Evolutionary conservation across 2,888 invertebrate genomes (phyloP), one percentile per base, ranked within the genome.

Genomic region (Tipula confusa): DNA sequence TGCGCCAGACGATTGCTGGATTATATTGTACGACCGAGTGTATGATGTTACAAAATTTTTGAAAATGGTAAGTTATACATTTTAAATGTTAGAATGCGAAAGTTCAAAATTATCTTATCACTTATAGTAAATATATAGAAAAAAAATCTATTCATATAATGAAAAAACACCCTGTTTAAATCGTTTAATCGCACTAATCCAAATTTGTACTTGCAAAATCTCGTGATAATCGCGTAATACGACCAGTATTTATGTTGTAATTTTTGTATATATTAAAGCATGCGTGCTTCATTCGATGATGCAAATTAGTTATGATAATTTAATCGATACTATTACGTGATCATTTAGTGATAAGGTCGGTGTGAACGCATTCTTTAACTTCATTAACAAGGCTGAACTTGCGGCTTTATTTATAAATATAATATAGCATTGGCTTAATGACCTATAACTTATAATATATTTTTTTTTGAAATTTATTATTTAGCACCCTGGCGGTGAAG

Each of bases 21-120:
- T 96, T 83, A 92, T 95, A n/a, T 92, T 97, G 82, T 95, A 95
- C 88, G 96, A 97, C 90, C 93, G 94, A 84, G 95, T 97, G 11
- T 97, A 96, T 88, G 94, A 97, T 87, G 92, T 96, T 83, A 94
- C 96, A 0, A 91, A 92, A 43, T 96, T 97, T 88, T 88, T 97
- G 79, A 90, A 92, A 85, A 92, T 93, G 91, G 94, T 94, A 89
- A 90, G 86, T 84, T 24, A 1, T 29, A 28, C 28, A 64, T 64
- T 64, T 24, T 7, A 11, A 64, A 64, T 24, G 13, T 24, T 24
- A 64, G 24, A 11, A 7, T 24, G 64, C 64, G 24, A 64, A 64
- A 64, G 24, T 64, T 24, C 24, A 64, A 48, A 48, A 18, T 48
- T 5, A 48, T 18, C 18, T 48, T 48, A 48, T 48, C 48, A 18